phyloP scores from a whole-genome alignment of 2,113 vertebrate species.

The Cercocebus atys region DNA sequence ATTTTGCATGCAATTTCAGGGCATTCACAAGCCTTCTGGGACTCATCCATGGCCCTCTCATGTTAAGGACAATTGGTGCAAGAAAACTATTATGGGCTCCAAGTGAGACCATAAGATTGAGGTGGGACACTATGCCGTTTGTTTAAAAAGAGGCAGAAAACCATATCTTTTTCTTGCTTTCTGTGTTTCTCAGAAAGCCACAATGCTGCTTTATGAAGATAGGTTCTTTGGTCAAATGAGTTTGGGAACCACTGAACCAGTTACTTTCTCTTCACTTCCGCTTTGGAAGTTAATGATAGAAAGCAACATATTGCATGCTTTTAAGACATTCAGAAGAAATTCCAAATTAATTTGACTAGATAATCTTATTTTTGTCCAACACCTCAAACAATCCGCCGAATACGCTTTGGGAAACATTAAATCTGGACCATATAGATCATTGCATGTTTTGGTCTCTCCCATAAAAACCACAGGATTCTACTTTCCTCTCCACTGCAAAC shows the following conservation, averaged over 20 bases:
- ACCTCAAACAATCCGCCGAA: neutral
- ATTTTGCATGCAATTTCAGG: neutral
- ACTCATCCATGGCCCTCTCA: neutral
- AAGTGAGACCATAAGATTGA: neutral
- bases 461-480: neutral
- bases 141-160: neutral
- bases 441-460: neutral
- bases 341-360: neutral
- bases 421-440: neutral
- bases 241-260: neutral
- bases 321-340: slow-evolving; percentile 3
- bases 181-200: neutral
- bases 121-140: neutral
- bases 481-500: neutral
- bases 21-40: neutral
- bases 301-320: neutral
- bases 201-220: neutral
- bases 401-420: neutral
- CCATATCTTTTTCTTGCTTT: neutral
- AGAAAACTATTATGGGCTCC: neutral
- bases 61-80: neutral
- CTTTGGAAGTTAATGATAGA: slow-evolving; percentile 13
- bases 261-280: neutral
- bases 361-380: neutral
- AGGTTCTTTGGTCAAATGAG: neutral